These are phyloP conservation scores for Festucalex cinctus DNA, from an alignment of 2,113 vertebrate genomes.

Conservation along the genomic window DNA sequence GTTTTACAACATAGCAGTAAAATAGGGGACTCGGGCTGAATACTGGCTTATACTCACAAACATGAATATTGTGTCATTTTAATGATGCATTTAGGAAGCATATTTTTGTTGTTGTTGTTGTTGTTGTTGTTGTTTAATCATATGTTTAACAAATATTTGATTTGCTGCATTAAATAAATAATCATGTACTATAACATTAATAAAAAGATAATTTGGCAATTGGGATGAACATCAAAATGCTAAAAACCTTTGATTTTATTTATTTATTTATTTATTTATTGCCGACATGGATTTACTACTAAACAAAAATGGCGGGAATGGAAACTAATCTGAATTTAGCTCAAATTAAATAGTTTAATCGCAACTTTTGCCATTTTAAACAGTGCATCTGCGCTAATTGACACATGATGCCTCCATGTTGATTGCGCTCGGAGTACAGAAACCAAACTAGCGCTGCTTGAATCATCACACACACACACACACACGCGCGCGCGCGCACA, in stretches of 20 bases:
- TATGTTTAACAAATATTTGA: too few species aligned
- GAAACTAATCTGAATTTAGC: background rate
- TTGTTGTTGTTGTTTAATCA: too few species aligned
- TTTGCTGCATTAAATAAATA: too few species aligned
- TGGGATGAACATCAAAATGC: too few species aligned
- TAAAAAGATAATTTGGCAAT: too few species aligned
- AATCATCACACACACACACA: background rate
- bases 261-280: too few species aligned
- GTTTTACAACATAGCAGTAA: constrained; percentile 1
- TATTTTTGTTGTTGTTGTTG: too few species aligned
- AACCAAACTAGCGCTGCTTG: constrained; percentile 27
- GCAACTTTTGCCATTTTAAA: background rate
- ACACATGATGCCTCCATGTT: constrained; percentile 36
- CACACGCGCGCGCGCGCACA: background rate
- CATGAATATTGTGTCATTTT: background rate
- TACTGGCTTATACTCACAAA: background rate
- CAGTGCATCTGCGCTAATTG: constrained; percentile 8
- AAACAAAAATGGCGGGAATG: too few species aligned
- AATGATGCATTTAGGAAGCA: too few species aligned
- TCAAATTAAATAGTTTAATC: background rate
- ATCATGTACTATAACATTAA: too few species aligned
- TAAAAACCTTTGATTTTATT: too few species aligned
- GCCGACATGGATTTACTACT: too few species aligned
- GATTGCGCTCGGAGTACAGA: constrained; percentile 49
- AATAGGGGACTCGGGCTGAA: background rate